Evolutionary conservation across 2,113 vertebrate genomes (phyloP), one percentile per base, ranked within the genome.

Genomic region (Apodemus speciosus): DNA sequence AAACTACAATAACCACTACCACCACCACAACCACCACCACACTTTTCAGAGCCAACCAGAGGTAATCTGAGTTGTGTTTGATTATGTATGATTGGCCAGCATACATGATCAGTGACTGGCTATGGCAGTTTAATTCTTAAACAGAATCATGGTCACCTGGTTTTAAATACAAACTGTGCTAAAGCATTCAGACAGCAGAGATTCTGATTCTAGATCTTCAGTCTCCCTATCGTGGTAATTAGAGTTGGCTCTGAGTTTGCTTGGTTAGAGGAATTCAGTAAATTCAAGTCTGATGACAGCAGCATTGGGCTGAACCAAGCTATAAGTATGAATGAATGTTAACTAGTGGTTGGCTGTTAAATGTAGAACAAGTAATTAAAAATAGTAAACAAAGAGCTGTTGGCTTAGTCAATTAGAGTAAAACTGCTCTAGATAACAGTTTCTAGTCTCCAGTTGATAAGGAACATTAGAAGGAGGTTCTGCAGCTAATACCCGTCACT

Each of bases 1-100:
- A 95, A 90, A 95, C 43, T 3, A 46, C 43, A 46, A 46, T 6
- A 3, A 46, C 43, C 43, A 46, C 43, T 6, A 46, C 43, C 43
- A 46, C 43, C 3, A 46, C 43, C 43, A 46, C 43, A 46, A 64
- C 20, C 14, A 58, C 3, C 3, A 25, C 3, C 27, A 40, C 58
- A 64, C 43, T 69, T 93, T 94, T 95, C 73, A 94, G 90, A 95
- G 83, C 43, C 90, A 92, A 86, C 32, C 89, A 66, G 56, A 90
- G 95, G 25, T 95, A 66, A 93, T 89, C 76, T 51, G 62, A 90
- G 68, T 91, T 97, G 83, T 85, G 95, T 94, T 96, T 95, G 88
- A 94, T 94, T 20, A 73, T 93, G 68, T 91, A 3, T 64, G 51
- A 95, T 93, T 76, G 76, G 81, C 89, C 94, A 95, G 83, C 53